phyloP scores from a whole-genome alignment of 2,888 invertebrate species.

The Polydrusus tereticollis region DNA sequence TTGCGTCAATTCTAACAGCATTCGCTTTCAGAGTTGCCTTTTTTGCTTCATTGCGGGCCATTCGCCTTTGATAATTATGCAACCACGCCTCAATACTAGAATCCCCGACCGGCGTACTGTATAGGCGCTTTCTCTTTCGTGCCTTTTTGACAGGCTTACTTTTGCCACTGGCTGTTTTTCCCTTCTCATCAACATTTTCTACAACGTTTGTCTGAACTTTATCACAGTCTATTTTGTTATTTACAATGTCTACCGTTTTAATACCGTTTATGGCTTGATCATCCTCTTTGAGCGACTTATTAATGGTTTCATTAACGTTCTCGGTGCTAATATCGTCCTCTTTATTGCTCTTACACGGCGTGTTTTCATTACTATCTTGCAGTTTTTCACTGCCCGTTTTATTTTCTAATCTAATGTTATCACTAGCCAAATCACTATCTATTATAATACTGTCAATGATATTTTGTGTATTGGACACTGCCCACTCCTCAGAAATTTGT shows the following conservation, averaged over 20 bases:
- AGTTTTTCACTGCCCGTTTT: neutral
- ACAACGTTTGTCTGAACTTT: constrained; percentile 13
- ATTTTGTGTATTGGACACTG: neutral
- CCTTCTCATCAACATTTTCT: constrained; percentile 1
- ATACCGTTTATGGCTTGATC: neutral
- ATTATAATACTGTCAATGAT: constrained; percentile 10
- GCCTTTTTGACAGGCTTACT: constrained; percentile 3
- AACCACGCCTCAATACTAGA: too few species aligned
- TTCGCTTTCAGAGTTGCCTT: too few species aligned
- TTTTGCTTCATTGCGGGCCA: neutral
- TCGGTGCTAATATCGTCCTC: neutral
- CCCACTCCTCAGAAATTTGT: neutral
- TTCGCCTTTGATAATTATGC: constrained; percentile 10
- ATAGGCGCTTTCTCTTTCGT: constrained; percentile 17
- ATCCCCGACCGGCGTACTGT: too few species aligned
- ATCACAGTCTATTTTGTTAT: constrained; percentile 37
- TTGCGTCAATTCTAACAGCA: too few species aligned
- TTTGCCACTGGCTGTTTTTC: constrained; percentile 4
- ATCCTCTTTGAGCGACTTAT: neutral
- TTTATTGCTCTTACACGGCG: constrained; percentile 17
- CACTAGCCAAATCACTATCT: constrained; percentile 18
- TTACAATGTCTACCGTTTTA: constrained; percentile 24
- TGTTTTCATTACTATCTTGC: neutral
- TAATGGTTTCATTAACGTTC: neutral
- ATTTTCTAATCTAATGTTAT: constrained; percentile 1